Evolutionary conservation across 2,888 invertebrate genomes (phyloP), one percentile per base, ranked within the genome.

Genomic region (Chaetogeoica ovagalla): DNA sequence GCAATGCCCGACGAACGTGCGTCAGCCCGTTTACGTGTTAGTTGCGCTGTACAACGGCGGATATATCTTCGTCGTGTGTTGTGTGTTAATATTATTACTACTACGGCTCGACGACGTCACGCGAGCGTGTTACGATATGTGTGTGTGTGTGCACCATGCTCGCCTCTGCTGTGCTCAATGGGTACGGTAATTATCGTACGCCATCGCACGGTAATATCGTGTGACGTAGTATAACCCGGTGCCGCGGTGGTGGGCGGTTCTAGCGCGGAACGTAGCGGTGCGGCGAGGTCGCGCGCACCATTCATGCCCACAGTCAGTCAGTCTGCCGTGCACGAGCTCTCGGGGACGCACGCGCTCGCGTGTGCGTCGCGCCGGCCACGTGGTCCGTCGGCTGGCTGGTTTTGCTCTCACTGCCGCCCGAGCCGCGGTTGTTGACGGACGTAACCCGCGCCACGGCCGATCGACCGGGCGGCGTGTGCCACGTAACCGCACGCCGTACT

Each of bases 261-360:
- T 62, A 48, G 79, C 52, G 77, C 59, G 62, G 55, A 57, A 23
- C 43, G 75, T 23, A 39, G 66, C 30, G 13, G 23, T 17, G 30
- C 55, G 62, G 62, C 74, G 63, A 63, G 63, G 74, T 66, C 43
- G 63, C 55, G 79, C 71, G 57, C 39, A 71, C 79, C 79, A 73
- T 79, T 73, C 72, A 81, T 81, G 72, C 72, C 30, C 82, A 74
- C 48, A 82, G 82, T 73, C 69, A 81, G 82, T 82, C 66, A 68
- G 82, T 69, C 82, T 82, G 15, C 48, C 48, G 48, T 13, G 39
- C 8, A 77, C 77, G 77, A 77, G 65, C 63, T 63, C 63, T 63
- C 69, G 70, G 74, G 69, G 13, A 11, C 48, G 48, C 63, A 77
- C 79, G 59, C 72, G 82, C n/a, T n/a, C n/a, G n/a, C n/a, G n/a